Conservation (phyloP, 2,888 invertebrate genomes). For the Parascotia fuliginaria region DNA sequence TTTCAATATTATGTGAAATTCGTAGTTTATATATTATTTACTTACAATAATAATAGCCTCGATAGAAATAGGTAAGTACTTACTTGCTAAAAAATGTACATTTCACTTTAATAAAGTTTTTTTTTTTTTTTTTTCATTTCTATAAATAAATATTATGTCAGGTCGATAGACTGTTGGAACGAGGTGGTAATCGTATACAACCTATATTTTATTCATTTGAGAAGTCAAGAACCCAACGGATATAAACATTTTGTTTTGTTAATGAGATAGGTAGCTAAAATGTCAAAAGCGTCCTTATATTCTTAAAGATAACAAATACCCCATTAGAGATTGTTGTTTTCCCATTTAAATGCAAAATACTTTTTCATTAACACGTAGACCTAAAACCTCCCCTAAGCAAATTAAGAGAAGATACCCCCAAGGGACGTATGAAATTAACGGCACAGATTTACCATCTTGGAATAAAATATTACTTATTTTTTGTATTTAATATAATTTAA, state of each 20-base stretch:
- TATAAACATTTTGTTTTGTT: not conserved
- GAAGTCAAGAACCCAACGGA: not conserved
- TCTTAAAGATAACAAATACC: slow-evolving; percentile 44
- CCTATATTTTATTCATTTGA: not conserved
- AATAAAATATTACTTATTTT: slow-evolving; percentile 43
- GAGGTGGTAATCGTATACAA: no score
- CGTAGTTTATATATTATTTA: no score
- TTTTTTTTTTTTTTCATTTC: no score
- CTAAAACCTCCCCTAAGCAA: slow-evolving; percentile 60
- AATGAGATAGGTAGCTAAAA: slow-evolving; percentile 1
- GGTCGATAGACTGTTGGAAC: no score
- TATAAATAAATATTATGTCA: no score
- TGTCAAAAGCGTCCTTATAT: slow-evolving; percentile 14
- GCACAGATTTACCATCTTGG: slow-evolving; percentile 55
- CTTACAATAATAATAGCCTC: no score
- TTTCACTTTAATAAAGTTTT: no score
- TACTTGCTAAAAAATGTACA: no score
- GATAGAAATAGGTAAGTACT: no score
- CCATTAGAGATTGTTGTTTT: slow-evolving; percentile 59
- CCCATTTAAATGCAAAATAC: slow-evolving; percentile 59
- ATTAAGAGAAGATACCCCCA: slow-evolving; percentile 61
- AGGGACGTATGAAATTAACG: slow-evolving; percentile 65
- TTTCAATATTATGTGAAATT: no score
- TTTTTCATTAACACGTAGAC: slow-evolving; percentile 65
- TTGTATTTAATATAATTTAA: slow-evolving; percentile 27